Percentiles rank a stretch among this genome's conserved stretches.
These are phyloP conservation scores for Halictus ligatus DNA, from an alignment of 2,888 invertebrate species.

Conservation along the genomic window DNA sequence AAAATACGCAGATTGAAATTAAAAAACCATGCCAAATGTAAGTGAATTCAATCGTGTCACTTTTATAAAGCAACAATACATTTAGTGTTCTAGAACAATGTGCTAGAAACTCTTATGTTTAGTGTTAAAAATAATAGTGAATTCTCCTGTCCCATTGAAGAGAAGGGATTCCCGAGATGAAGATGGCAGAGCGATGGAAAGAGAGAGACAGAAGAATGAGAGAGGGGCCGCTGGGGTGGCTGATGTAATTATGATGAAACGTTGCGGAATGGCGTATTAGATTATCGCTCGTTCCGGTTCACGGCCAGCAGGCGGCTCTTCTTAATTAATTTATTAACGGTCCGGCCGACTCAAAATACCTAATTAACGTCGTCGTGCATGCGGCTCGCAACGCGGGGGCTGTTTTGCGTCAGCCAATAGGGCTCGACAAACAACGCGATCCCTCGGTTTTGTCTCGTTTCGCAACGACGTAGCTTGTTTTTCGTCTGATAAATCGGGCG, in stretches of 20 bases:
- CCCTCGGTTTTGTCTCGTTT: background rate
- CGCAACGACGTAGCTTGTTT: background rate
- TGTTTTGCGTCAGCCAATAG: conserved; percentile 26
- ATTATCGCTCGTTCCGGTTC: conserved; percentile 64
- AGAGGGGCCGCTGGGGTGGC: conserved; percentile 31
- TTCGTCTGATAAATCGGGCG: background rate
- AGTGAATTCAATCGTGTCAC: background rate
- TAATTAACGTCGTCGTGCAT: conserved; percentile 46
- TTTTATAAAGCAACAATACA: background rate
- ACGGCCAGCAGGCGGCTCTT: conserved; percentile 25
- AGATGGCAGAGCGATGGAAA: conserved; percentile 21
- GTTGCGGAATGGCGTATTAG: conserved; percentile 63
- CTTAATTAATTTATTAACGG: conserved; percentile 70
- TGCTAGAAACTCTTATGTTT: too few relatives aligned
- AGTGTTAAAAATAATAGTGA: background rate
- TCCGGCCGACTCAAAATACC: conserved; percentile 60
- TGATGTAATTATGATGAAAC: conserved; percentile 66
- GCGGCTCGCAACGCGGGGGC: conserved; percentile 20
- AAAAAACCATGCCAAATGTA: background rate
- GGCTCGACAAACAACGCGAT: background rate
- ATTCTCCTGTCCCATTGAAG: background rate
- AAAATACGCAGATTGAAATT: background rate
- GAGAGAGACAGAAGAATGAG: conserved; percentile 1
- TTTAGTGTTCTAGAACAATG: too few relatives aligned
- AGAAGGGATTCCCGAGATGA: background rate